These are phyloP conservation scores for Prorops nasuta DNA, from an alignment of 1,140 invertebrate genomes.

Conservation along the genomic window DNA sequence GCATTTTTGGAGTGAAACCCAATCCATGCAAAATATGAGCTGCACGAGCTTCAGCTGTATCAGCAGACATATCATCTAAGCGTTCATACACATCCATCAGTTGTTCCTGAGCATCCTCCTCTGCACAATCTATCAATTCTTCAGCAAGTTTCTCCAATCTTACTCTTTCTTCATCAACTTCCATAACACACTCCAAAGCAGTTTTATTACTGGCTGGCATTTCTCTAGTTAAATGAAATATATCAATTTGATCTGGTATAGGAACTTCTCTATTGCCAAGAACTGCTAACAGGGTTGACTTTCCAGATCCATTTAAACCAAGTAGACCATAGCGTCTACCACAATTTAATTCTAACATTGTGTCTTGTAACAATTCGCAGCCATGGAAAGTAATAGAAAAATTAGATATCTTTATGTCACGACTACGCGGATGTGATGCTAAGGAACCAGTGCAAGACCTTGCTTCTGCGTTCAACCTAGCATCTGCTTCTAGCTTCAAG, in stretches of 20 bases:
- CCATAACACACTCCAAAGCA: slow-evolving; percentile 95
- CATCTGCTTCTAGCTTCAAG: slow-evolving; percentile 84
- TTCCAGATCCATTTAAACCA: slow-evolving; percentile 94
- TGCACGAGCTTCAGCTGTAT: slow-evolving; percentile 91
- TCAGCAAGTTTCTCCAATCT: slow-evolving; percentile 92
- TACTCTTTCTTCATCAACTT: slow-evolving; percentile 93
- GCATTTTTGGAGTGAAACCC: slow-evolving; percentile 95
- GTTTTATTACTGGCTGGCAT: slow-evolving; percentile 93
- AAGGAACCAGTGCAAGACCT: slow-evolving; percentile 92
- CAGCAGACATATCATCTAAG: slow-evolving; percentile 93
- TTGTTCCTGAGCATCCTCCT: slow-evolving; percentile 86
- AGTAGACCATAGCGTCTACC: slow-evolving; percentile 95
- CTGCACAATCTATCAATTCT: slow-evolving; percentile 79
- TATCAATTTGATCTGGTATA: slow-evolving; percentile 96
- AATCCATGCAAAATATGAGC: slow-evolving; percentile 95
- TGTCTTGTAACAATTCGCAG: slow-evolving; percentile 91
- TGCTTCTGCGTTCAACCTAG: slow-evolving; percentile 88
- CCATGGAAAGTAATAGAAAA: slow-evolving; percentile 99
- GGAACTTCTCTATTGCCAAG: slow-evolving; percentile 93
- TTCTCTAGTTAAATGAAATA: slow-evolving; percentile 95
- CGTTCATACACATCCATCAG: slow-evolving; percentile 97
- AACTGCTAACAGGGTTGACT: slow-evolving; percentile 87
- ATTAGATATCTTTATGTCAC: slow-evolving; percentile 96
- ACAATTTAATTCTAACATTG: slow-evolving; percentile 94
- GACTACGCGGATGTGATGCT: slow-evolving; percentile 89